A percentile compares a stretch with the other conserved stretches of the same genome.
phyloP scores from a whole-genome alignment of 2,888 invertebrate species.

The Brachyopa scutellaris region DNA sequence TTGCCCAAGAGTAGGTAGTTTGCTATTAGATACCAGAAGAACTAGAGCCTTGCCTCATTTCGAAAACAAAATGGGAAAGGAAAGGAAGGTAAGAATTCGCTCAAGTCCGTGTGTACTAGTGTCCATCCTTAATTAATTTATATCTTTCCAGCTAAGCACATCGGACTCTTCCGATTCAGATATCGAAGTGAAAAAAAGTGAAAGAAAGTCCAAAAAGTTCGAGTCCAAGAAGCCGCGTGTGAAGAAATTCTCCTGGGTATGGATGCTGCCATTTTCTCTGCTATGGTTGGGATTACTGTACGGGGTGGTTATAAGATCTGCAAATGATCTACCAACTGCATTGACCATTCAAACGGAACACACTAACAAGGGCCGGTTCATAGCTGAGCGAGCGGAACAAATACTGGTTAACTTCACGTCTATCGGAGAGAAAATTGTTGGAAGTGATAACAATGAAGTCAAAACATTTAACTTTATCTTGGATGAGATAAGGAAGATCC shows the following conservation, averaged over 20 bases:
- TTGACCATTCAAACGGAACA: slow-evolving; percentile 74
- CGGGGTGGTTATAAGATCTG: slow-evolving; percentile 75
- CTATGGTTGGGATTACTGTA: slow-evolving; percentile 77
- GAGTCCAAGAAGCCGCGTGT: too few species aligned
- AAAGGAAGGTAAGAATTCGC: slow-evolving; percentile 5
- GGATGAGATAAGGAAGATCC: slow-evolving; percentile 75
- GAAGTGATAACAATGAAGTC: slow-evolving; percentile 88
- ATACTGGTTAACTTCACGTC: slow-evolving; percentile 85
- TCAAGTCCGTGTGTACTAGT: too few species aligned
- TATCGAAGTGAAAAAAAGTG: too few species aligned
- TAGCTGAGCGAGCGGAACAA: slow-evolving; percentile 86
- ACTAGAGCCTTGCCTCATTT: not conserved
- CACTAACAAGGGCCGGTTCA: slow-evolving; percentile 83
- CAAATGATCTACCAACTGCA: slow-evolving; percentile 75
- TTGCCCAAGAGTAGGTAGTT: not conserved
- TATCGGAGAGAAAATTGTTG: slow-evolving; percentile 87
- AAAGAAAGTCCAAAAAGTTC: not conserved
- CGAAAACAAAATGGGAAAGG: not conserved
- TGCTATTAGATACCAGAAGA: not conserved
- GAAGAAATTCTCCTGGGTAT: slow-evolving; percentile 33
- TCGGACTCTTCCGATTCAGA: slow-evolving; percentile 26
- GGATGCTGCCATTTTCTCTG: slow-evolving; percentile 74
- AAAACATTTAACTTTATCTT: slow-evolving; percentile 83
- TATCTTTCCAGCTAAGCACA: slow-evolving; percentile 1
- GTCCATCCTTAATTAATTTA: too few species aligned